A percentile compares a stretch with the other conserved stretches of the same genome.
Conservation (phyloP, 92 coral and sea anemone genomes). For the Epizoanthus fatuus region DNA sequence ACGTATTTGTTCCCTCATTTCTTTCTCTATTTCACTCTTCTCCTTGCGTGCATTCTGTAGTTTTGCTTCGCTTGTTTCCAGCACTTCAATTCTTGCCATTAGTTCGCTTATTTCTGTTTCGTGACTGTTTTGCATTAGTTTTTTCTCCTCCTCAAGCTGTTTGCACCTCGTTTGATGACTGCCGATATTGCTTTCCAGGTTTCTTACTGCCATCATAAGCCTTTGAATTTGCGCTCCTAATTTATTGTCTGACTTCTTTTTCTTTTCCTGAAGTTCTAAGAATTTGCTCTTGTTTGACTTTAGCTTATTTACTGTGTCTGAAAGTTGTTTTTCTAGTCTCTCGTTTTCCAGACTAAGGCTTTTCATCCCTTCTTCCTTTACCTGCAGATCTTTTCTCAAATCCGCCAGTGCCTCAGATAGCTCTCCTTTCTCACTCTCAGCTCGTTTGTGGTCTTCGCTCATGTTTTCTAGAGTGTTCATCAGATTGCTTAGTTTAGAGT, state of each 20-base stretch:
- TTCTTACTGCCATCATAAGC: constrained; percentile 54
- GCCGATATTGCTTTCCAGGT: constrained; percentile 73
- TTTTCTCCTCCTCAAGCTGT: constrained; percentile 81
- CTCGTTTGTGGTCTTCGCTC: constrained; percentile 55
- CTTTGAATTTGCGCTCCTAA: constrained; percentile 68
- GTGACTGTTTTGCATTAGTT: constrained; percentile 52
- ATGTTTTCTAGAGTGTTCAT: constrained; percentile 19
- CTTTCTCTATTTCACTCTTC: constrained; percentile 48
- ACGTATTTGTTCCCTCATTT: constrained; percentile 56
- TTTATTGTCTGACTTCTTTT: constrained; percentile 73
- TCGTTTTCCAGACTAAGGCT: constrained; percentile 10
- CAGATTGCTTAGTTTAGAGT: constrained; percentile 14
- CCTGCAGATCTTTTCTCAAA: constrained; percentile 11
- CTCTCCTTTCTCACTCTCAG: constrained; percentile 17
- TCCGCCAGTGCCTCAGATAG: neutral
- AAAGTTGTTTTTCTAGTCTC: constrained; percentile 10
- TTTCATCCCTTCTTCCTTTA: neutral
- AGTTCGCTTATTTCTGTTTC: constrained; percentile 37
- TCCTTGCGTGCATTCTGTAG: constrained; percentile 34
- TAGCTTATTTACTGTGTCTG: constrained; percentile 1
- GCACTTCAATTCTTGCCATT: constrained; percentile 50
- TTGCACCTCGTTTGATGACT: constrained; percentile 53
- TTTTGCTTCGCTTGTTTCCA: constrained; percentile 49
- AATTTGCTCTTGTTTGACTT: constrained; percentile 48
- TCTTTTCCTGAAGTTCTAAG: constrained; percentile 74